Evolutionary conservation across 1,140 invertebrate genomes (phyloP), one percentile per base, ranked within the genome.

Genomic region (Sinella curviseta): DNA sequence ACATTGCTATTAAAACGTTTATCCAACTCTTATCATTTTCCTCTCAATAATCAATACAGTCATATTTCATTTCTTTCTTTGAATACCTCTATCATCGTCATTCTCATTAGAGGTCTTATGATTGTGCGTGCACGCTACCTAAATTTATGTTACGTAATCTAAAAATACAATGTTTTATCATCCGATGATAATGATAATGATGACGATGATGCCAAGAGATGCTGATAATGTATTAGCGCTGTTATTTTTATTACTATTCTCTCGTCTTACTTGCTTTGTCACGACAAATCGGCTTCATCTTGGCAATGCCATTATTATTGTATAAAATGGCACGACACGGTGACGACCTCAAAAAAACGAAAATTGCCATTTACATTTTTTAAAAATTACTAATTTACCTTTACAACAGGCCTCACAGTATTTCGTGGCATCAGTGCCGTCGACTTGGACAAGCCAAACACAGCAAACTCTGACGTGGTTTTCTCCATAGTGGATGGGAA

Each of bases 401-500:
- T 28, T 34, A 20, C 8, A 36, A 17, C 88, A 92, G 93, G 93
- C 81, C 86, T 93, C 77, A 95, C 93, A 31, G 90, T 96, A 82
- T 95, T 94, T 84, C 90, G 92, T 79, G 92, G 92, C 30, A 94
- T 96, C 65, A 89, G 90, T 54, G 94, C 94, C 0, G 88, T 91
- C 4, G 94, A 96, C 86, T 89, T 91, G 0, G 83, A 84, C 54
- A 84, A 84, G 75, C 81, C 83, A 60, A 94, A 94, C 84, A 96
- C 94, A 0, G 93, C 94, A 0, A 96, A 96, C 86, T 95, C 94
- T 0, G 94, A 95, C 81, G 90, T 96, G 8, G 92, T 94, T 81
- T 95, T 95, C 86, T 91, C 91, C 77, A 93, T 96, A 84, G 90
- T 91, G 1, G 91, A 90, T 20, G 93, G 93, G 0, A 94, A 95